phyloP scores from a whole-genome alignment of 2,113 vertebrate genomes.

The Caretta caretta region DNA sequence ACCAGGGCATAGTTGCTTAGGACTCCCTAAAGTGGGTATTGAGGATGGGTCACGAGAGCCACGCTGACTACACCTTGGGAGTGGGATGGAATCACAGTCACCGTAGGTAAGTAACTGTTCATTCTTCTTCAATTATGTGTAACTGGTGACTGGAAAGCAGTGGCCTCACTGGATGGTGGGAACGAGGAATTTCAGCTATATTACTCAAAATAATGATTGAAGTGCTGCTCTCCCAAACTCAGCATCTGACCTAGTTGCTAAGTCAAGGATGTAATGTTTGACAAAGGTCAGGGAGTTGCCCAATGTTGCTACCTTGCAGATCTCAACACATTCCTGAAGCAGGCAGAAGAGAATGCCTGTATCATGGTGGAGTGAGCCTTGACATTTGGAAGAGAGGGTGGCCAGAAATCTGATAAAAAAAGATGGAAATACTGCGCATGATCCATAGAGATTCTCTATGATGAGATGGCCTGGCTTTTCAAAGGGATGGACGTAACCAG shows the following conservation, averaged over 20 bases:
- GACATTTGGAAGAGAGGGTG: neutral
- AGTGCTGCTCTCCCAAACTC: neutral
- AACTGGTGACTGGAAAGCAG: too few species aligned
- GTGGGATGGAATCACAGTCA: too few species aligned
- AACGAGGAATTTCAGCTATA: neutral
- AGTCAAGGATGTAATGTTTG: neutral
- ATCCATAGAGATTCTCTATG: conserved; percentile 51
- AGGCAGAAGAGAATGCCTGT: neutral
- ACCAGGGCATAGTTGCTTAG: too few species aligned
- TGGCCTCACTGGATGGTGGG: too few species aligned
- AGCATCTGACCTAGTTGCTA: neutral
- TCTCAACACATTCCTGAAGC: neutral
- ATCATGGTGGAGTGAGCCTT: neutral
- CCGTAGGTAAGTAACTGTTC: too few species aligned
- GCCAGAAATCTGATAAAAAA: neutral
- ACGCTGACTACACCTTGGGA: too few species aligned
- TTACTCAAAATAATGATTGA: neutral
- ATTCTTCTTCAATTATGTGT: too few species aligned
- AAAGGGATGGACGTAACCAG: conserved; percentile 41
- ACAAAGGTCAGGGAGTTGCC: neutral
- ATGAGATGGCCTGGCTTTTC: conserved; percentile 50
- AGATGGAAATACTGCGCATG: neutral
- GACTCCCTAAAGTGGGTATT: too few species aligned
- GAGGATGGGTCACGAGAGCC: too few species aligned
- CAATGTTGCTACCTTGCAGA: neutral